Evolutionary conservation across 2,113 vertebrate genomes (phyloP).

Genomic region (Phasianus colchicus): DNA sequence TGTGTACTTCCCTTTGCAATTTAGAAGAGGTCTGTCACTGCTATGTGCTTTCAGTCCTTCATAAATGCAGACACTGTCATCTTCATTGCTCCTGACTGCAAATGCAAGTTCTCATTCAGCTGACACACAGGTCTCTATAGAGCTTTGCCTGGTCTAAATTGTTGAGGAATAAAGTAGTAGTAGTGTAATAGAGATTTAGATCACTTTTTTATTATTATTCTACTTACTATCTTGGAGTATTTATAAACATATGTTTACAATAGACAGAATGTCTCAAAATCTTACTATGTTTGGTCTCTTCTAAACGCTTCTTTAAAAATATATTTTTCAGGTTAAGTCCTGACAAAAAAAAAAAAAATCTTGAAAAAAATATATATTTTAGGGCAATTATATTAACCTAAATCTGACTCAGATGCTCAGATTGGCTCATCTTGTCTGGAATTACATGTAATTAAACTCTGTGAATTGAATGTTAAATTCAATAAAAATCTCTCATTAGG

Average conservation of each 20-base stretch:
- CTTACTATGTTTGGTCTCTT: neutral
- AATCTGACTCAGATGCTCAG: neutral
- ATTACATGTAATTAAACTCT: slow-evolving; percentile 3
- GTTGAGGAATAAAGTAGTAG: neutral
- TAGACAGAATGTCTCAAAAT: neutral
- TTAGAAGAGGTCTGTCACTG: neutral
- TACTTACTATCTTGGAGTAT: neutral
- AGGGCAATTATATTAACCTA: neutral
- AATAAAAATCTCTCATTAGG: neutral
- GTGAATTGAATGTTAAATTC: slow-evolving; percentile 7
- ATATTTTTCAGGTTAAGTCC: neutral
- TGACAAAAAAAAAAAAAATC: neutral
- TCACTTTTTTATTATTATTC: neutral
- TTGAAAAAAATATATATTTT: neutral
- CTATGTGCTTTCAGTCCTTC: neutral
- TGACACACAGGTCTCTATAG: neutral
- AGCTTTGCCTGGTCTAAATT: neutral
- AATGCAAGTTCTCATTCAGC: neutral
- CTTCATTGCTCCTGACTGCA: neutral
- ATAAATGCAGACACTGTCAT: neutral
- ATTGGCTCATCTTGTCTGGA: neutral
- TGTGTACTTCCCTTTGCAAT: neutral
- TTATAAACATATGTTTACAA: neutral
- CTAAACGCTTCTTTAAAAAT: neutral
- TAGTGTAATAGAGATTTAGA: neutral